These are phyloP conservation scores for Platyrinchus mystaceus DNA, from an alignment of 2,797 vertebrate species.

Conservation along the genomic window DNA sequence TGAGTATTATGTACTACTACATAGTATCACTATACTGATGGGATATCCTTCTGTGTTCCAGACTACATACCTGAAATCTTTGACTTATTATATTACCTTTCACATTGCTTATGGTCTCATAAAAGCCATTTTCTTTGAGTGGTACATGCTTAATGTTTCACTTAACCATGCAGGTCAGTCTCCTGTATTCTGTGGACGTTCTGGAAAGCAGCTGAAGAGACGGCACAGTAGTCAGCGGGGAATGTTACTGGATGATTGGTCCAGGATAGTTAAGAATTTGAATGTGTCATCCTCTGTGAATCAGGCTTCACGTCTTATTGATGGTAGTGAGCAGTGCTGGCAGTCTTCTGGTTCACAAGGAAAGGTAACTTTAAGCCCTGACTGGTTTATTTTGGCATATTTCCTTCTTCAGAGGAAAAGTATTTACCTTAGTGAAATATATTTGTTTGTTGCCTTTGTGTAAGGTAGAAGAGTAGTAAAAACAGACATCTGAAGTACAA, in stretches of 20 bases:
- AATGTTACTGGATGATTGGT: constrained; percentile 96
- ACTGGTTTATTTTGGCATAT: background rate
- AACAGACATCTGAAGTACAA: background rate
- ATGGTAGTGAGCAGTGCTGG: constrained; percentile 95
- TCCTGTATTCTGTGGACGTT: constrained; percentile 91
- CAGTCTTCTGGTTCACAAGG: constrained; percentile 98
- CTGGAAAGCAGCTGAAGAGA: constrained; percentile 94
- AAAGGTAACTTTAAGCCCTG: constrained; percentile 78
- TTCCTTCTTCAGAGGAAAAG: background rate
- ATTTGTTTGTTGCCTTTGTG: background rate
- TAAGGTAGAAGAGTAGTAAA: background rate
- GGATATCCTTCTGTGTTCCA: background rate
- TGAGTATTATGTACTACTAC: no score
- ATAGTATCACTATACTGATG: fast-evolving
- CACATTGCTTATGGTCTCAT: background rate
- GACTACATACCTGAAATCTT: background rate
- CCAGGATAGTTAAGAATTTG: constrained; percentile 92
- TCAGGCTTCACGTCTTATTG: constrained; percentile 93
- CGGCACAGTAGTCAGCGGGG: constrained; percentile 90
- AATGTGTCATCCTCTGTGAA: constrained; percentile 93
- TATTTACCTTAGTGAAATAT: background rate
- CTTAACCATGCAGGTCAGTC: constrained; percentile 84
- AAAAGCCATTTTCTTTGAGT: background rate
- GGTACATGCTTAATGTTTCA: background rate
- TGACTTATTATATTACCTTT: background rate